Evolutionary conservation across 2,888 invertebrate genomes (phyloP), one percentile per base, ranked within the genome.

Genomic region (Parelbella ahira): DNA sequence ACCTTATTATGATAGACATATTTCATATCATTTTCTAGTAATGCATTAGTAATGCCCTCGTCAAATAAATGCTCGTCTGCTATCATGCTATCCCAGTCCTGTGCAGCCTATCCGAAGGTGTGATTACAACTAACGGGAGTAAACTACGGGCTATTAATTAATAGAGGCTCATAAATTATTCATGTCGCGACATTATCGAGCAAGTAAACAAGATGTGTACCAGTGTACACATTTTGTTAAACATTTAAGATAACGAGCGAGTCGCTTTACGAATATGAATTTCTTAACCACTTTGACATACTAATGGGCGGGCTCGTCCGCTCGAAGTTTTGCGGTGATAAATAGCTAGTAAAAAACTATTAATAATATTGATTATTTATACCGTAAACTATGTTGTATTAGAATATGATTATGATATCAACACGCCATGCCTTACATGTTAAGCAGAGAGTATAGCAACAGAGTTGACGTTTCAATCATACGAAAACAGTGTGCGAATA

Each of bases 141-240:
- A 47, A 47, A 50, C 43, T n/a, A 47, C 36, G 41, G 36, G 29
- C 37, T 49, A 51, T 58, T 44, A 45, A 49, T 46, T 54, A 50
- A 47, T 44, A 29, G 24, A 37, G 27, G n/a, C n/a, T n/a, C n/a
- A 39, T 47, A 47, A 36, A 38, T 24, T 24, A 24, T 8, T 24
- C 10, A 8, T 9, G 3, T 8, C 37, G 51, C 49, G 68, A 60
- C 64, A 55, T 63, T 73, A 73, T 68, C 67, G 68, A 63, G 50
- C 48, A 48, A 51, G 66, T 64, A 79, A 76, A 77, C 77, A 66
- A 49, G 46, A 47, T 55, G 59, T 64, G 74, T 73, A n/a, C n/a
- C n/a, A n/a, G n/a, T n/a, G n/a, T n/a, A n/a, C n/a, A 74, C 75
- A 72, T 67, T 60, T 67, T 63, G 80, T 86, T 75, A 82, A 82